Percentiles rank a stretch among this genome's conserved stretches.
phyloP scores from a whole-genome alignment of 2,797 vertebrate genomes.

The Enteromius fasciolatus region DNA sequence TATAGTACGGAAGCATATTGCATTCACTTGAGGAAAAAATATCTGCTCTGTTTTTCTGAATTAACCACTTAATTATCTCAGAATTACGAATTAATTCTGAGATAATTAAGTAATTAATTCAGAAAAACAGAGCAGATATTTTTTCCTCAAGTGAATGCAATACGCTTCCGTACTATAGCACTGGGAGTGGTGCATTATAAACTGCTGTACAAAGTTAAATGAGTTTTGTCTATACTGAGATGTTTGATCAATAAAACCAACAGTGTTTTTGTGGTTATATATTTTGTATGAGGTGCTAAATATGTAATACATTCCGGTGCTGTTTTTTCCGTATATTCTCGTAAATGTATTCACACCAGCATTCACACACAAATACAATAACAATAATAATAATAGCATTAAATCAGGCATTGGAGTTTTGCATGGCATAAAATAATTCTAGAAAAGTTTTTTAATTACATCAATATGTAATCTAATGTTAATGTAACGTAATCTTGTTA shows the following conservation, averaged over 20 bases:
- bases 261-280: background rate
- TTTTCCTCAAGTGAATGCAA: too few species aligned
- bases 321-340: background rate
- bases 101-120: too few species aligned
- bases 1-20: background rate
- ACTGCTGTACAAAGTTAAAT: background rate
- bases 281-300: background rate
- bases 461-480: background rate
- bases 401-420: background rate
- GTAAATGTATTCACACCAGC: background rate
- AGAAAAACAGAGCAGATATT: too few species aligned
- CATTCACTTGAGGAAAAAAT: too few species aligned
- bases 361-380: background rate
- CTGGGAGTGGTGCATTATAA: conserved; percentile 1
- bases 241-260: conserved; percentile 23
- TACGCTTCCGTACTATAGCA: too few species aligned
- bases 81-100: too few species aligned
- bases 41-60: too few species aligned
- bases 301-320: background rate
- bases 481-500: too few species aligned
- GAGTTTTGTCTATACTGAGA: conserved; percentile 12
- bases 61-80: too few species aligned
- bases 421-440: background rate
- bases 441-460: background rate
- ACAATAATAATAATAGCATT: background rate